Base-by-base conservation (phyloP, 2,888 invertebrate genomes). In the Acanthosepion esculentum region DNA sequence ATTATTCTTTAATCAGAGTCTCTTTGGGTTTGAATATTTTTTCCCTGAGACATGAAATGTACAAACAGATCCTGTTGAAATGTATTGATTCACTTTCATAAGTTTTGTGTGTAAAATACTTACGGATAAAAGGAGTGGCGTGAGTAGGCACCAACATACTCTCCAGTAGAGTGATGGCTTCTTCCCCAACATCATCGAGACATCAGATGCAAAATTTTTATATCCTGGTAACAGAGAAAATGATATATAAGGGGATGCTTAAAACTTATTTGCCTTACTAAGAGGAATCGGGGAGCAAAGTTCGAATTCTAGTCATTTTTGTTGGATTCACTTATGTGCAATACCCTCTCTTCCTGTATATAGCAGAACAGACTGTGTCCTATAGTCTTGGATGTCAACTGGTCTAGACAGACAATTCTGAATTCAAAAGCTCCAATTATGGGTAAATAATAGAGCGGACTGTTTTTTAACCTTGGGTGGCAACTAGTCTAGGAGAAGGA, bases 111-210 rank as follows among this genome's bases (percentile, higher is more conserved):
- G 3, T 3, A 15, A 78, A 78, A n/a, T 78, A 78, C 78, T 78
- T 78, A 96, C 96, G 48, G 95, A 48, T 78, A 96, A 94, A 41
- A 95, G 59, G 1, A 95, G 48, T 8, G 96, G 96, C 15, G 96
- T 95, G n/a, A 96, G 50, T 55, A 95, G 94, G 26, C 95, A 94
- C 96, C 96, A 96, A 48, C 95, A 96, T 41, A 95, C 64, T 92
- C 94, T 91, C 95, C 96, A 96, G 94, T 95, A 96, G 55, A 96
- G 48, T 50, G 94, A 95, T 10, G 96, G 96, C 48, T 95, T 94
- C 91, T 95, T 95, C 12, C 96, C 96, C 41, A 96, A 48, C 96
- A 96, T 96, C 95, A 96, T 95, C 29, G 93, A 92, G 78, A 96
- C 95, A 94, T 96, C 96, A 26, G 95, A 95, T 48, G 95, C 95